Base-by-base conservation (phyloP, 2,888 invertebrate species). In the Chloromyia formosa region DNA sequence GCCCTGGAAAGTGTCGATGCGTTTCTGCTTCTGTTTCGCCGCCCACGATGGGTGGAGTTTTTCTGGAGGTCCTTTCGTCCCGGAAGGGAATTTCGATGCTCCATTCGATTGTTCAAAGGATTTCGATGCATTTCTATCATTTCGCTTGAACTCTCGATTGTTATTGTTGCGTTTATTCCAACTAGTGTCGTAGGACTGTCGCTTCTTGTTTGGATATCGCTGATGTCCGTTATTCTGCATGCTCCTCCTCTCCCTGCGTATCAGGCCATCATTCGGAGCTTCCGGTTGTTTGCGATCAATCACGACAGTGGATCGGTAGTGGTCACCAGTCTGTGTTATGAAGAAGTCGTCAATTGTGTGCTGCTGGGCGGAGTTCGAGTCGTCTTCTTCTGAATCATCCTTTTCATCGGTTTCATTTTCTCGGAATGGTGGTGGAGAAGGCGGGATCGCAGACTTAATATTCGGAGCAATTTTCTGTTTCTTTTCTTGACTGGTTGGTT, bases 271-370 rank as follows among this genome's bases (percentile, higher is more conserved):
- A n/a, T 73, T 42, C 3, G 73, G 73, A 10, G 5, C n/a, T n/a
- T 73, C 61, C 1, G 60, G 73, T 61, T 73, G 45, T 27, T 60
- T 61, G 20, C 77, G 76, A 23, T 78, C 75, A 0, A 77, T 75
- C 3, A 83, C 81, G 1, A 83, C 83, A 0, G 82, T 82, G 0
- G 85, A 83, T 10, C 83, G 23, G 78, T 85, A 85, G 68, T 82
- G 82, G 35, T 83, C 82, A 0, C 85, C 85, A 1, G 80, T 80
- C 53, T 81, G 80, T 0, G 85, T 85, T 14, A 85, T 81, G 71
- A 85, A 85, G 76, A 85, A 85, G 0, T 84, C 81, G 80, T 85
- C 85, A 0, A 81, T 73, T 72, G 4, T 73, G 18, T 12, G 75
- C 60, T 20, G 56, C 68, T 12, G 14, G 14, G 12, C 12, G 10